Evolutionary conservation across 2,888 invertebrate species (phyloP), one percentile per base, ranked within the genome.

Genomic region (Esperia sulphurella): DNA sequence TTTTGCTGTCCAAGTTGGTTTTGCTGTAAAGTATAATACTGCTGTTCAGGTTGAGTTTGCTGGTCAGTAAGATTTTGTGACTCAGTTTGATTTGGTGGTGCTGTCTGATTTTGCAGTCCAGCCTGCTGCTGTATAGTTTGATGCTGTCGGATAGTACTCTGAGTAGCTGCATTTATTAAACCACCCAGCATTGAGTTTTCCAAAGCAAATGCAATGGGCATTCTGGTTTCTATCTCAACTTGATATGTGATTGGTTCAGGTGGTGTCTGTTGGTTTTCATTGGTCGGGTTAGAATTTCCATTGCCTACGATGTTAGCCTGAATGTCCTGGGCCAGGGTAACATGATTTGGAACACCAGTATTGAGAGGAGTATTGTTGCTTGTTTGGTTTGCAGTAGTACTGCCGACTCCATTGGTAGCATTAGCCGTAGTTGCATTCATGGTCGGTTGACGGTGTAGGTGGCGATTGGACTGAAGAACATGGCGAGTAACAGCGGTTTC

Each of bases 211-310:
- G 79, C 72, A 14, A 81, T 68, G 6, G 82, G 80, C 49, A 81
- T 73, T 57, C 77, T 66, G 31, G 79, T 74, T 50, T 79, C 83
- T 54, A 83, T 79, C 55, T 82, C 83, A 52, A 83, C 71, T 68
- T 82, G 81, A 51, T 78, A 80, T 0, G 71, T 73, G 46, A 73
- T 55, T 2, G 79, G 76, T 35, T 74, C 72, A 48, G 77, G 69
- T 49, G 68, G 71, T 48, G 70, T 65, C 49, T 65, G 70, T 45
- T 70, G 68, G 59, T 68, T 70, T 54, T 64, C 65, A 47, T 68
- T 71, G 49, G 72, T 70, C 55, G 68, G 70, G 40, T 67, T 63
- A 29, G 65, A 49, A 52, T 66, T 72, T 65, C 66, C 73, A 68
- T 73, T 75, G 51, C 66, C 54, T 51, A 57, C 57, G 29, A 52